These are phyloP conservation scores for Engystomops pustulosus DNA, from an alignment of 2,113 vertebrate species.

Conservation along the genomic window DNA sequence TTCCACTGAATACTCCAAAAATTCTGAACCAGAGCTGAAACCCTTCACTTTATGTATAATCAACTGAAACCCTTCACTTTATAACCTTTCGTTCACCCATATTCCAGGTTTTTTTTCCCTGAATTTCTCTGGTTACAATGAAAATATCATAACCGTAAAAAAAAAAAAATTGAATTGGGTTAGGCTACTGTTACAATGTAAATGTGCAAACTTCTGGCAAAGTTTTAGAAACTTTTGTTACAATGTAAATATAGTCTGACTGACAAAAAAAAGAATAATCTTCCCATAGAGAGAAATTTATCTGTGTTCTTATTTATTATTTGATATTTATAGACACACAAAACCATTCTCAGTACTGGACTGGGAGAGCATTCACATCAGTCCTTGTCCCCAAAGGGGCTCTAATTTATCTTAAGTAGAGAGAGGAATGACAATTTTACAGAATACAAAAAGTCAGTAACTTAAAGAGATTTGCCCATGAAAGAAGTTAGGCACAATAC, in stretches of 20 bases:
- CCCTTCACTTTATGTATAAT: not conserved
- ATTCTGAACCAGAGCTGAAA: not conserved
- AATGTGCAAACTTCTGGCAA: not conserved
- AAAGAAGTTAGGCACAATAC: too few relatives aligned
- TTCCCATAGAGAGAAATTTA: not conserved
- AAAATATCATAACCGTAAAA: not conserved
- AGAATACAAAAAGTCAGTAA: too few relatives aligned
- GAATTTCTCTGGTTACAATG: constrained; percentile 3
- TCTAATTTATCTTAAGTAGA: not conserved
- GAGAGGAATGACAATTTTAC: too few relatives aligned
- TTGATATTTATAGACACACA: not conserved
- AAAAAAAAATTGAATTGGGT: not conserved
- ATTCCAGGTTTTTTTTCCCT: not conserved
- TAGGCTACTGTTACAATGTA: not conserved
- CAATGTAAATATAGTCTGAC: not conserved
- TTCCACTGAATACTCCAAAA: not conserved
- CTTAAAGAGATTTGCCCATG: too few relatives aligned
- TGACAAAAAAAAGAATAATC: not conserved
- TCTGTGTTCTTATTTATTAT: not conserved
- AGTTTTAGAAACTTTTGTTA: not conserved
- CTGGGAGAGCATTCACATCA: not conserved
- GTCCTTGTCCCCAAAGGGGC: not conserved
- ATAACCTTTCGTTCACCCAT: not conserved
- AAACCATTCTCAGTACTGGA: not conserved
- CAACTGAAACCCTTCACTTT: not conserved